Percentiles rank a stretch among this genome's conserved stretches.
Conservation (phyloP, 2,888 invertebrate species). For the Mesorhabditis belari region DNA sequence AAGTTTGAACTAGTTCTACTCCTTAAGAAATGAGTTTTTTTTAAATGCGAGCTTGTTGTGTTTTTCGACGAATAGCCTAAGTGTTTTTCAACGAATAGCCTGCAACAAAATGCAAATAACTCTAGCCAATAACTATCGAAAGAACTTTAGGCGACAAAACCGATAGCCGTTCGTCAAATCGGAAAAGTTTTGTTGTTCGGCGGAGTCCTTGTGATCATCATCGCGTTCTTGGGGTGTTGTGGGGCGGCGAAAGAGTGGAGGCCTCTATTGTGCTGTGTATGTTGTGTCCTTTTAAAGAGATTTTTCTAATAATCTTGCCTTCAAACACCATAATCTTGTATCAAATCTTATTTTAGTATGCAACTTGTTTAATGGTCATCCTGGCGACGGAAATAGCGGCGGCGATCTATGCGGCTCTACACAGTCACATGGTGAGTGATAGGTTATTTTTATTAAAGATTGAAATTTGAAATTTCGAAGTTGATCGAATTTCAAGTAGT, state of each 20-base stretch:
- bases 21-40: background rate
- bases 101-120: no score
- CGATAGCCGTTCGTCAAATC: constrained; percentile 45
- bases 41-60: no score
- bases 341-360: constrained; percentile 36
- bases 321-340: background rate
- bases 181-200: constrained; percentile 47
- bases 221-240: constrained; percentile 51
- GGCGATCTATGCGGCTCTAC: constrained; percentile 50
- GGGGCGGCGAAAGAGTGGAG: constrained; percentile 52
- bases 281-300: no score
- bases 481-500: background rate
- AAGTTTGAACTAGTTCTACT: background rate
- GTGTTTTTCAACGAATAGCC: no score
- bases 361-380: constrained; percentile 50
- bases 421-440: constrained; percentile 42
- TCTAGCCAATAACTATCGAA: no score
- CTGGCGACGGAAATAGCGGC: constrained; percentile 49
- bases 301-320: background rate
- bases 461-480: background rate
- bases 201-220: constrained; percentile 47
- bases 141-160: constrained; percentile 39
- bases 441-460: background rate
- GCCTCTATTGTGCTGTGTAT: constrained; percentile 48
- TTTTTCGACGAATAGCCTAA: no score